Evolutionary conservation across 2,888 invertebrate genomes (phyloP).

Genomic region (Oligia latruncula): DNA sequence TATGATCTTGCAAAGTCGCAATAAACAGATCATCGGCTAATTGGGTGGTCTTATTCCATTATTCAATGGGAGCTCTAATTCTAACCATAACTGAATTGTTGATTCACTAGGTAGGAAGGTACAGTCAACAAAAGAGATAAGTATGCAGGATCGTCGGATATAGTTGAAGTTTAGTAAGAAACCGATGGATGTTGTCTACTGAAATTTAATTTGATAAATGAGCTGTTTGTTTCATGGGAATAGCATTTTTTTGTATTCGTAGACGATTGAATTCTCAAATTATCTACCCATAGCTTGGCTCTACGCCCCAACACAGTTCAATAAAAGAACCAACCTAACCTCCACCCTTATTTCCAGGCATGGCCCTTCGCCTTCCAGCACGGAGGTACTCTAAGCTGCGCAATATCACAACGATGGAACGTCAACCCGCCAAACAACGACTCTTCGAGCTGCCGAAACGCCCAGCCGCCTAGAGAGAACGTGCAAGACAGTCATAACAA

Average conservation of each 20-base stretch:
- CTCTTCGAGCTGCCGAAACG: constrained; percentile 60
- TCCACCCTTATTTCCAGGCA: constrained; percentile 88
- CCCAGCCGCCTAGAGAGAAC: constrained; percentile 56
- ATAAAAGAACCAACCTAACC: not conserved
- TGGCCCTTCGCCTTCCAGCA: constrained; percentile 95
- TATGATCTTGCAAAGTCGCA: constrained; percentile 66
- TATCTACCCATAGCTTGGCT: not conserved
- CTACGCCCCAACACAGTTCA: not conserved
- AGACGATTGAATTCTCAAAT: not conserved
- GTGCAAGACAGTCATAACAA: constrained; percentile 55
- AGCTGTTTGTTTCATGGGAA: not conserved
- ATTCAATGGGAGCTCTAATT: not conserved
- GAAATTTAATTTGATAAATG: too few species aligned
- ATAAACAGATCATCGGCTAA: constrained; percentile 68
- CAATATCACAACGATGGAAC: constrained; percentile 86
- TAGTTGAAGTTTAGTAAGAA: too few species aligned
- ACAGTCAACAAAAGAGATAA: too few species aligned
- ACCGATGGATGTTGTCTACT: too few species aligned
- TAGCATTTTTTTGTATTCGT: not conserved
- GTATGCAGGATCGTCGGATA: too few species aligned
- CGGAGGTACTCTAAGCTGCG: constrained; percentile 86
- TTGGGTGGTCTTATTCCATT: constrained; percentile 73
- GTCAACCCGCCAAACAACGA: constrained; percentile 75
- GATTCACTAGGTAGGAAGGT: too few species aligned
- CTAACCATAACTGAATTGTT: not conserved